phyloP scores from a whole-genome alignment of 2,888 invertebrate genomes.

The Ophion slaviceki region DNA sequence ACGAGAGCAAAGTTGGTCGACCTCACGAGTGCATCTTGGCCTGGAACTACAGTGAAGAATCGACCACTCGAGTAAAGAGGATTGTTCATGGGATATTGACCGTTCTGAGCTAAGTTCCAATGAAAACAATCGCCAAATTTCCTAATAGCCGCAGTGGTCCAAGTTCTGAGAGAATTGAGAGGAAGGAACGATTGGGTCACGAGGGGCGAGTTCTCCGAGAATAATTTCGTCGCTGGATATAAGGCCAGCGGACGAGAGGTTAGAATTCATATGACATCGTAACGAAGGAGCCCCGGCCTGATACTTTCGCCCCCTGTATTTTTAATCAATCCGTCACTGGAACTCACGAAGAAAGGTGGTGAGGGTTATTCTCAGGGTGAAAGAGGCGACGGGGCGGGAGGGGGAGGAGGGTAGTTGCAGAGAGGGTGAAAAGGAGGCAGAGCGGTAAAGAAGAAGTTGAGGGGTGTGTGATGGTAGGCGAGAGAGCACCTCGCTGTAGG shows the following conservation, averaged over 20 bases:
- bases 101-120: too few species aligned
- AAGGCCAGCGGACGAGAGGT: not conserved
- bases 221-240: not conserved
- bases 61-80: too few species aligned
- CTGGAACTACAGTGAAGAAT: too few species aligned
- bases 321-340: slow-evolving; percentile 84
- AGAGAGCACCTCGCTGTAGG: slow-evolving; percentile 46
- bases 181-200: too few species aligned
- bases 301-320: slow-evolving; percentile 81
- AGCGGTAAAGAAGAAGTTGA: slow-evolving; percentile 66
- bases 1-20: not conserved
- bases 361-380: slow-evolving; percentile 58
- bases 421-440: slow-evolving; percentile 57
- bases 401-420: slow-evolving; percentile 53
- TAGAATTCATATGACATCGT: slow-evolving; percentile 23
- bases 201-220: too few species aligned
- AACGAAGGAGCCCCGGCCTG: slow-evolving; percentile 64
- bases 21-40: not conserved
- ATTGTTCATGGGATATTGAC: not conserved
- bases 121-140: too few species aligned
- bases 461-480: slow-evolving; percentile 68
- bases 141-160: not conserved
- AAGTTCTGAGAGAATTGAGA: not conserved
- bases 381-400: not conserved
- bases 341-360: slow-evolving; percentile 68